Percentiles rank a stretch among this genome's conserved stretches.
Conservation (phyloP, 2,888 invertebrate genomes). For the Agonopterix heracliana region DNA sequence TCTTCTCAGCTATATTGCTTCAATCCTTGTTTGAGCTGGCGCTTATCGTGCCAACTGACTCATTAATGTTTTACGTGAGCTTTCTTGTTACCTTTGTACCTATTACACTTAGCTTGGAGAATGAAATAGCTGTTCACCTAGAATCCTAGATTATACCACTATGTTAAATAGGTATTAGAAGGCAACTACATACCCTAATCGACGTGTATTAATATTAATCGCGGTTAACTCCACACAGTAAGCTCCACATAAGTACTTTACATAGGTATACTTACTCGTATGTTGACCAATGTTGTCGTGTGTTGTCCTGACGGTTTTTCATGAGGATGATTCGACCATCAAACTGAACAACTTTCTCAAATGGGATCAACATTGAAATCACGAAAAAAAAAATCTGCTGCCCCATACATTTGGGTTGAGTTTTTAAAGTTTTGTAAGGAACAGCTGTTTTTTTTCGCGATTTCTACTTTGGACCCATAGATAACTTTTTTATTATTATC, state of each 20-base stretch:
- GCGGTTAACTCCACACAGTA: slow-evolving; percentile 26
- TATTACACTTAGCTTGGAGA: not conserved
- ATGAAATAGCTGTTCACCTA: not conserved
- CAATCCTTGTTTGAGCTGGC: slow-evolving; percentile 39
- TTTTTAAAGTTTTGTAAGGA: too few relatives aligned
- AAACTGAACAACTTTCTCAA: too few relatives aligned
- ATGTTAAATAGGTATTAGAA: slow-evolving; percentile 6
- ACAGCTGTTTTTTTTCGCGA: too few relatives aligned
- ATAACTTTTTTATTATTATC: too few relatives aligned
- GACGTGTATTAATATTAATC: slow-evolving; percentile 21
- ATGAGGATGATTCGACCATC: too few relatives aligned
- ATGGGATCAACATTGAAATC: too few relatives aligned
- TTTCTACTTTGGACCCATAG: too few relatives aligned
- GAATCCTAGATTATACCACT: not conserved
- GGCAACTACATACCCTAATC: slow-evolving; percentile 4
- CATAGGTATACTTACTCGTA: too few relatives aligned
- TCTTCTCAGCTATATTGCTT: slow-evolving; percentile 37
- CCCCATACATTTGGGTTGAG: too few relatives aligned
- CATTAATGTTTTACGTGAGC: slow-evolving; percentile 50
- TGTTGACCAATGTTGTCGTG: too few relatives aligned
- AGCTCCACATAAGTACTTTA: slow-evolving; percentile 10
- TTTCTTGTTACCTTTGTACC: slow-evolving; percentile 15
- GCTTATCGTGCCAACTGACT: slow-evolving; percentile 45
- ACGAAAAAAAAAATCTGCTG: slow-evolving; percentile 13
- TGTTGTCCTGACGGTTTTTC: slow-evolving; percentile 16